These are phyloP conservation scores for Tigriopus japonicus DNA, from an alignment of 1,140 invertebrate species.

Conservation along the genomic window DNA sequence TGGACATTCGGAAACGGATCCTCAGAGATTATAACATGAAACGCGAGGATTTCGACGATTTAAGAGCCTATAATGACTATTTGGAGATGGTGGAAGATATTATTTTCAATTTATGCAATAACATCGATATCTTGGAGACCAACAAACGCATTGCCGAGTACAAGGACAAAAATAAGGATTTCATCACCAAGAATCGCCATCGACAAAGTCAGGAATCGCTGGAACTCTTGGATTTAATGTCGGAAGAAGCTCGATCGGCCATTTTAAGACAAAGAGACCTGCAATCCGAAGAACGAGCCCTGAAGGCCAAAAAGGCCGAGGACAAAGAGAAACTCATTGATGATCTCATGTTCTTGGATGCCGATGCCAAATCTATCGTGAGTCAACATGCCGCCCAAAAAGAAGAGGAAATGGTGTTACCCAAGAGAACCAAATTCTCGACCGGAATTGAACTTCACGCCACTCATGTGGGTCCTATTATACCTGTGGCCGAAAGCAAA, in stretches of 20 bases:
- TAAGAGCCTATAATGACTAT: constrained; percentile 79
- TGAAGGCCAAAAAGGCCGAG: constrained; percentile 55
- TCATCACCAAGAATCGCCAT: constrained; percentile 58
- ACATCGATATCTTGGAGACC: constrained; percentile 71
- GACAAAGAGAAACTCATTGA: constrained; percentile 79
- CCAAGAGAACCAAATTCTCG: constrained; percentile 26
- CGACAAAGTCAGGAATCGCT: constrained; percentile 34
- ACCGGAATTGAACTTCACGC: constrained; percentile 13
- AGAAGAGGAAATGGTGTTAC: constrained; percentile 41
- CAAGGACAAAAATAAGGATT: constrained; percentile 76
- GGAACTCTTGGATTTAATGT: constrained; percentile 68
- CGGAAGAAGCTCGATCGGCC: constrained; percentile 40
- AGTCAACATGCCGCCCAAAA: constrained; percentile 46
- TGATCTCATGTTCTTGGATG: constrained; percentile 78
- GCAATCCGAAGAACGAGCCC: constrained; percentile 36
- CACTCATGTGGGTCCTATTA: constrained; percentile 15
- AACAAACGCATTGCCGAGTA: constrained; percentile 83
- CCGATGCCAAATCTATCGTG: constrained; percentile 67
- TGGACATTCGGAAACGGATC: constrained; percentile 77
- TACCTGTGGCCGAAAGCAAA: constrained; percentile 26
- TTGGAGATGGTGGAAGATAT: constrained; percentile 72
- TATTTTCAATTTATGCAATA: constrained; percentile 76
- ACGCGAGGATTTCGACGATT: constrained; percentile 61
- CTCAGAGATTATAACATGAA: constrained; percentile 78
- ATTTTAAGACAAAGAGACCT: constrained; percentile 33